A percentile compares a stretch with the other conserved stretches of the same genome.
These are phyloP conservation scores for Blastobasis lacticolella DNA, from an alignment of 2,888 invertebrate species.

Conservation along the genomic window DNA sequence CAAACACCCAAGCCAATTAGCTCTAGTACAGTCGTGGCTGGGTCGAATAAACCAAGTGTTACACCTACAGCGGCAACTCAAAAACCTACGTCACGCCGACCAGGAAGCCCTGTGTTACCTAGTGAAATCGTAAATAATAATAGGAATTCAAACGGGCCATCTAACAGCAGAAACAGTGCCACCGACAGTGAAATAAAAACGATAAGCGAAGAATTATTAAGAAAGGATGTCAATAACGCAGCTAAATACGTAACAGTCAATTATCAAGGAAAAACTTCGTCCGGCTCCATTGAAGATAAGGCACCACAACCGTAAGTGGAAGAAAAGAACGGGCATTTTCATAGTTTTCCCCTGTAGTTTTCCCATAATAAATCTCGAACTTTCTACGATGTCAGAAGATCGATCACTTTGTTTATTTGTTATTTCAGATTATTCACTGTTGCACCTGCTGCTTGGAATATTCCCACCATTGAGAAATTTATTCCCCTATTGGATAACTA, in stretches of 20 bases:
- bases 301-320: constrained; percentile 83
- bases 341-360: too few relatives aligned
- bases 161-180: constrained; percentile 26
- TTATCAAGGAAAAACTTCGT: constrained; percentile 83
- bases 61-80: constrained; percentile 19
- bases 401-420: background rate
- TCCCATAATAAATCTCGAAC: too few relatives aligned
- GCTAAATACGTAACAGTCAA: constrained; percentile 80
- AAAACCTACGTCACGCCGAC: constrained; percentile 27
- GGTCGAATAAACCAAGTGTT: constrained; percentile 31
- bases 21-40: constrained; percentile 46
- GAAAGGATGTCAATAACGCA: constrained; percentile 83
- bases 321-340: too few relatives aligned
- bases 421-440: constrained; percentile 78
- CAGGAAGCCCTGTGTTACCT: constrained; percentile 41
- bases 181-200: constrained; percentile 78
- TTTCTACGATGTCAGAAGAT: too few relatives aligned
- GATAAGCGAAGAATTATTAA: constrained; percentile 81
- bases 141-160: constrained; percentile 27
- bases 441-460: constrained; percentile 75
- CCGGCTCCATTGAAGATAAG: constrained; percentile 79
- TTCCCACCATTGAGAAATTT: constrained; percentile 83
- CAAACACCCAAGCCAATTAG: constrained; percentile 20
- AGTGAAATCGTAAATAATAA: constrained; percentile 61
- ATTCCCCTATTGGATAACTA: constrained; percentile 89